Evolutionary conservation across 2,113 vertebrate genomes (phyloP).

Genomic region (Poecile atricapillus): DNA sequence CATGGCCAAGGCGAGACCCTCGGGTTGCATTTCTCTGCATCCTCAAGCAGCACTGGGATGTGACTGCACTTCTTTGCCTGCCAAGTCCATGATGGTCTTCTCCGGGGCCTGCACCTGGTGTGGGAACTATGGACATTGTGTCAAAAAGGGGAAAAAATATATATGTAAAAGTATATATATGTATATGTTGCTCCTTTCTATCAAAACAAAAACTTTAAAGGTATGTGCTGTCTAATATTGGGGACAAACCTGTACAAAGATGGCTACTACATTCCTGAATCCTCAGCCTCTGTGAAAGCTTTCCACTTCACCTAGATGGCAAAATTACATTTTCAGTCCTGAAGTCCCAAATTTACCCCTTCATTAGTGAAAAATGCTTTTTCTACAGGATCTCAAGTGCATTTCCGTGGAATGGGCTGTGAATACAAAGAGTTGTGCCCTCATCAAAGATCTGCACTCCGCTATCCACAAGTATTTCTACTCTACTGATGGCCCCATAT

Average conservation of each 20-base stretch:
- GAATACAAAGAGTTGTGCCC: background rate
- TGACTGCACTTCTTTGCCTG: fast-evolving
- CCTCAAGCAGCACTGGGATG: background rate
- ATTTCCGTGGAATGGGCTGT: background rate
- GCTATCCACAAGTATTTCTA: background rate
- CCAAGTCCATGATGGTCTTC: background rate
- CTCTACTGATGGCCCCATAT: background rate
- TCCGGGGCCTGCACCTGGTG: fast-evolving
- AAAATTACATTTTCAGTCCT: background rate
- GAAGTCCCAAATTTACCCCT: background rate
- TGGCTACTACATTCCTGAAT: background rate
- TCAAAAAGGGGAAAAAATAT: background rate
- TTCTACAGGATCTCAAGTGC: background rate
- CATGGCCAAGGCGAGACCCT: background rate
- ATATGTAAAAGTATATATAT: background rate
- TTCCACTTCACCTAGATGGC: background rate
- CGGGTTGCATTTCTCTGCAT: background rate
- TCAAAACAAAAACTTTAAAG: background rate
- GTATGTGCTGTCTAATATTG: background rate
- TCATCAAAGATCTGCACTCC: fast-evolving
- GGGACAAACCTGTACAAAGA: background rate
- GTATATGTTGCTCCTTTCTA: conserved; percentile 2
- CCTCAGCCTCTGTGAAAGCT: background rate
- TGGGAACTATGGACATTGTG: background rate
- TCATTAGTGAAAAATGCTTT: background rate